phyloP scores from a whole-genome alignment of 2,113 vertebrate species.

The Triplophysa rosa region DNA sequence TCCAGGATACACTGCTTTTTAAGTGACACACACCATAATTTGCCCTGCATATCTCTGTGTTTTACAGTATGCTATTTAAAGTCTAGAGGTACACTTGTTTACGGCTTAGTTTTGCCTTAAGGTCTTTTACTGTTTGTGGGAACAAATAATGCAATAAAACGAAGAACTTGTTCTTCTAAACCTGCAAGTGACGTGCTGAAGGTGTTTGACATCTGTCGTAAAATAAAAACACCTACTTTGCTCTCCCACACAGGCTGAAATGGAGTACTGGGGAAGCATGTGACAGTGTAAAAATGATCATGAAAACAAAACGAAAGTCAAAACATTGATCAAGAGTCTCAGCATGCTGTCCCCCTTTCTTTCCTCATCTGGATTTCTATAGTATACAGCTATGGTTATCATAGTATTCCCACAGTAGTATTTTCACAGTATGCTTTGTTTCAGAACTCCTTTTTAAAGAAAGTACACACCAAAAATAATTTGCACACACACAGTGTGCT shows the following conservation, averaged over 20 bases:
- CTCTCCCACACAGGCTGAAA: not conserved
- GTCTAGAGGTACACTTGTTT: not conserved
- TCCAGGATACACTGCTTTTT: not conserved
- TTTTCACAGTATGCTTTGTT: too few species aligned
- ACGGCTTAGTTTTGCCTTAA: not conserved
- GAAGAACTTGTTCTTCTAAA: constrained; percentile 49
- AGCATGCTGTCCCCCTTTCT: not conserved
- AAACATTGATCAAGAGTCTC: not conserved
- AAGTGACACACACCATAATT: not conserved
- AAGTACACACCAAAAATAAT: not conserved
- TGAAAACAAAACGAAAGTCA: not conserved
- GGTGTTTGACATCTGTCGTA: constrained; percentile 43
- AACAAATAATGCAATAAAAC: constrained; percentile 46
- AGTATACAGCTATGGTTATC: too few species aligned
- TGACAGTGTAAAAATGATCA: not conserved
- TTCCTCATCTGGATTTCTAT: not conserved
- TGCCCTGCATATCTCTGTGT: not conserved
- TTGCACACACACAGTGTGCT: too few species aligned
- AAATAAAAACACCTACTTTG: constrained; percentile 31
- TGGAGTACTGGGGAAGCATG: not conserved
- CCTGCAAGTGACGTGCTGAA: not conserved
- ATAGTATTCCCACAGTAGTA: too few species aligned
- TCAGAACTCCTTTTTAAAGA: not conserved
- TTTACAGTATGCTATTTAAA: not conserved
- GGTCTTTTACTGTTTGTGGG: constrained; percentile 23